Evolutionary conservation across 92 coral and sea anemone genomes (phyloP).

Genomic region (Isaurus tuberculatus): DNA sequence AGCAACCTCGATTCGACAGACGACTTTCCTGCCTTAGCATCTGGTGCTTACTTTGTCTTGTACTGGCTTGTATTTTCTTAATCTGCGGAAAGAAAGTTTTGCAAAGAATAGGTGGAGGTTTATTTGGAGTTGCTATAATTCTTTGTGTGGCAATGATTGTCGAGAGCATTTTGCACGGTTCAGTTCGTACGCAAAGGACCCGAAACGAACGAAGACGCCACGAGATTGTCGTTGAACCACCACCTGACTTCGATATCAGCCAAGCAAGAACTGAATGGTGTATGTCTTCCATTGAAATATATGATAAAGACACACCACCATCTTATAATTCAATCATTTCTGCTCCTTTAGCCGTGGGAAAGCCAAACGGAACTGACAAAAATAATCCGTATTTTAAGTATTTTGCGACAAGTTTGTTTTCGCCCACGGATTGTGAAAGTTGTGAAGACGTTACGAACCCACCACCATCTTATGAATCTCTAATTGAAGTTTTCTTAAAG

Average conservation of each 20-base stretch:
- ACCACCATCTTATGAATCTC: conserved; percentile 38
- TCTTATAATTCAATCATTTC: not conserved
- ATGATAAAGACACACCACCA: conserved; percentile 27
- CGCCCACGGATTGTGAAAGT: conserved; percentile 38
- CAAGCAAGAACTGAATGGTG: conserved; percentile 36
- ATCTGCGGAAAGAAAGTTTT: not conserved
- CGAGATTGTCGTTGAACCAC: conserved; percentile 3
- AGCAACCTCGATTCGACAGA: not conserved
- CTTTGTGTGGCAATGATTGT: conserved; percentile 23
- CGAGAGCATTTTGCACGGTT: conserved; percentile 15
- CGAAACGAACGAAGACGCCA: not conserved
- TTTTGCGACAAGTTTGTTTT: conserved; percentile 30
- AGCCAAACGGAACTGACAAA: not conserved
- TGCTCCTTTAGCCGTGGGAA: not conserved
- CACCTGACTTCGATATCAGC: conserved; percentile 23
- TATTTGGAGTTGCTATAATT: conserved; percentile 28
- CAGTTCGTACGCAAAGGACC: not conserved
- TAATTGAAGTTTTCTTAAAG: not conserved
- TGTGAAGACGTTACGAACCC: conserved; percentile 35
- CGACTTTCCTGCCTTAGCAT: conserved; percentile 11
- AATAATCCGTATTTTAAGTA: conserved; percentile 26
- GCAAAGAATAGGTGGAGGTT: conserved; percentile 35
- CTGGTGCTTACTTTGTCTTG: not conserved
- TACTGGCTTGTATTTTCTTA: conserved; percentile 27
- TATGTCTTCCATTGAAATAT: conserved; percentile 36